These are phyloP conservation scores for Byasa hedistus DNA, from an alignment of 2,888 invertebrate genomes.

Conservation along the genomic window DNA sequence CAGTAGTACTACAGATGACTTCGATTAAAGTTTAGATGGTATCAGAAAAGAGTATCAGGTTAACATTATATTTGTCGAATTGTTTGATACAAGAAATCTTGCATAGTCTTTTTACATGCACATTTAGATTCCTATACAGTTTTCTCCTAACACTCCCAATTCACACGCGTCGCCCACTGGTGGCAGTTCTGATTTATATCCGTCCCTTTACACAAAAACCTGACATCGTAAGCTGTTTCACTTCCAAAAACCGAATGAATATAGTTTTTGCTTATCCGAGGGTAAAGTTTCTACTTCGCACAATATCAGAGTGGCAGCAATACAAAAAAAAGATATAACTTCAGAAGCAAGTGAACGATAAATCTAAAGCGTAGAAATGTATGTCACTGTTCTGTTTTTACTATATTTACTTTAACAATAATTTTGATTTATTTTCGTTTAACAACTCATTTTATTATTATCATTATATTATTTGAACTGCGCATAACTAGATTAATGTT, in stretches of 20 bases:
- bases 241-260: conserved; percentile 43
- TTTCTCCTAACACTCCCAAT: conserved; percentile 27
- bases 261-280: conserved; percentile 38
- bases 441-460: no score
- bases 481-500: no score
- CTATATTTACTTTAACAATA: no score
- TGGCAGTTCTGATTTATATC: conserved; percentile 59
- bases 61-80: not conserved
- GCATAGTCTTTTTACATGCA: not conserved
- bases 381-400: not conserved
- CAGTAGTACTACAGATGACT: no score
- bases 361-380: not conserved
- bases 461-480: no score
- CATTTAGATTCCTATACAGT: conserved; percentile 3
- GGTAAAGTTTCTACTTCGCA: conserved; percentile 3
- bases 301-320: not conserved
- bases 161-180: conserved; percentile 40
- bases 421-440: no score
- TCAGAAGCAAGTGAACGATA: not conserved
- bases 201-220: conserved; percentile 54
- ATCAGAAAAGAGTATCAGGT: no score
- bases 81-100: not conserved
- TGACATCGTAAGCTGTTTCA: conserved; percentile 51
- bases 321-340: not conserved
- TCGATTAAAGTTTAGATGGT: no score